Base-by-base conservation (phyloP, 2,797 vertebrate genomes). In the Syndactyla subalaris region DNA sequence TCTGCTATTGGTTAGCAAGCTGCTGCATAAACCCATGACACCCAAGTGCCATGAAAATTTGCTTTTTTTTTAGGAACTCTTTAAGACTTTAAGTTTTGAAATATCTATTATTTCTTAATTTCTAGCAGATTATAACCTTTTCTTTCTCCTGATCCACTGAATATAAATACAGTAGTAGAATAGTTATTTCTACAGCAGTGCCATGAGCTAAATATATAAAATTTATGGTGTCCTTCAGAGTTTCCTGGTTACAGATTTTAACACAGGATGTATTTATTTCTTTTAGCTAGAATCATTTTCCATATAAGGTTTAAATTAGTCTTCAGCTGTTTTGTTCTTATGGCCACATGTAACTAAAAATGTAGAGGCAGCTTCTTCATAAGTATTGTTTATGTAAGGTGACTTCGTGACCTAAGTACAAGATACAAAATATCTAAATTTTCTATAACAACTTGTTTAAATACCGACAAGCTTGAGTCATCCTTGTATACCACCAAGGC, bases 251-350 rank as follows among this genome's bases (percentile, higher is more conserved):
- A 78, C 79, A 79, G 82, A 90, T 79, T 88, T 92, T 94, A 91
- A 88, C 70, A 88, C 92, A 89, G 89, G 89, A 95, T 94, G 82
- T 92, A 83, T 96, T 92, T 88, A 91, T 94, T 96, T 81, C 54
- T 93, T 94, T 88, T 82, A 86, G 46, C 87, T 75, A 62, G 48
- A 90, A 73, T 71, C 3, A 23, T 90, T 93, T 94, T 92, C 95
- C 85, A 81, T 92, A 23, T 63, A 63, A 81, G 62, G 73, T 71
- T 93, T 94, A 54, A 92, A 73, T 57, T 82, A 57, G 32, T 81
- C 67, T 88, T 76, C 41, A 73, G 59, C 70, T 90, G 55, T 81
- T 94, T 95, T 63, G 39, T 88, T 92, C 46, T 85, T 76, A 32
- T 46, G 67, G 76, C 55, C 73, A 90, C 81, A 70, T 27, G 55